Evolutionary conservation across 2,797 vertebrate species (phyloP).

Genomic region (Emydoidea blandingii): DNA sequence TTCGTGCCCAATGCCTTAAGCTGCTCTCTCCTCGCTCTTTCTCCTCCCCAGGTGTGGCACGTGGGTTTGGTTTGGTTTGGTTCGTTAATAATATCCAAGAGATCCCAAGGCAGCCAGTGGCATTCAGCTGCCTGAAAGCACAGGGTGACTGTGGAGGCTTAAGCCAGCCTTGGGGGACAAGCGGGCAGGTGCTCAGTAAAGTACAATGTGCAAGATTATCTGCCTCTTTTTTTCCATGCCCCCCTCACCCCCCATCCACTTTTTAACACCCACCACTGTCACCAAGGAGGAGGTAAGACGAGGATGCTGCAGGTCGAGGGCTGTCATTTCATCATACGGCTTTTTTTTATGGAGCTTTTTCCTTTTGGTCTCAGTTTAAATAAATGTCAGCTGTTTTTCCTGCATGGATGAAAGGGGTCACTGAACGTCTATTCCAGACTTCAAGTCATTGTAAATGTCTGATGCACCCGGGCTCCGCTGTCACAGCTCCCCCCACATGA

Average conservation of each 20-base stretch:
- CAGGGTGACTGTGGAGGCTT: slow-evolving; percentile 74
- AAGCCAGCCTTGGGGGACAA: slow-evolving; percentile 33
- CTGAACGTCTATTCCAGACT: background rate
- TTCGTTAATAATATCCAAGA: slow-evolving; percentile 87
- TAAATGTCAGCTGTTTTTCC: slow-evolving; percentile 57
- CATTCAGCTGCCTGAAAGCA: slow-evolving; percentile 90
- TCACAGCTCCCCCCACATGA: no score
- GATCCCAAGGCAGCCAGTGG: slow-evolving; percentile 86
- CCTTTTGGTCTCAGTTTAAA: slow-evolving; percentile 5
- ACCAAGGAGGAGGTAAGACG: slow-evolving; percentile 71
- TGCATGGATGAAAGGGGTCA: background rate
- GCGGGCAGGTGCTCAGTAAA: slow-evolving; percentile 39
- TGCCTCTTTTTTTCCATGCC: slow-evolving; percentile 36
- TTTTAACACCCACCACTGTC: slow-evolving; percentile 44
- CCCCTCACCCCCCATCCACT: background rate
- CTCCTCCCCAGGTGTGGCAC: slow-evolving; percentile 84
- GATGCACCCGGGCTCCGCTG: slow-evolving; percentile 35
- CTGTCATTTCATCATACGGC: slow-evolving; percentile 70
- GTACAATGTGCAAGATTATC: slow-evolving; percentile 47
- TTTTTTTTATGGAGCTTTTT: background rate
- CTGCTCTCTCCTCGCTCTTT: slow-evolving; percentile 41
- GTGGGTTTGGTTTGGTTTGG: slow-evolving; percentile 41
- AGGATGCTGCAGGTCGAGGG: slow-evolving; percentile 41
- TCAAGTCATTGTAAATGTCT: background rate
- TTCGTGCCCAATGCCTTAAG: slow-evolving; percentile 82